Evolutionary conservation across 2,888 invertebrate genomes (phyloP).

Genomic region (Diplolepis rosae): DNA sequence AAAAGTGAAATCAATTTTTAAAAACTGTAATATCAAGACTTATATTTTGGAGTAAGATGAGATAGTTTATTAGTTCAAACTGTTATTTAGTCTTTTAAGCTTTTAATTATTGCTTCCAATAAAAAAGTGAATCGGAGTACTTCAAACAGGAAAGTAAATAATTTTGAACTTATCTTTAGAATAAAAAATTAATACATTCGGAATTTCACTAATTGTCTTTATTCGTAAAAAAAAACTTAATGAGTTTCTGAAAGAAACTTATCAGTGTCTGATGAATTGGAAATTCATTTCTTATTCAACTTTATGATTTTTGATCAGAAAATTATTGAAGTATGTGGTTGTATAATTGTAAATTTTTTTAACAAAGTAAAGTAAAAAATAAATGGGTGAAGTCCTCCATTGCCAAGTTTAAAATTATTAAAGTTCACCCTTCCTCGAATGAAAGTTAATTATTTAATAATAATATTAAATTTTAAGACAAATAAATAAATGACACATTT

Average conservation of each 20-base stretch:
- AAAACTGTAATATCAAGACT: neutral
- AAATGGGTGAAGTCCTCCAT: slow-evolving; percentile 3
- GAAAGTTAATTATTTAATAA: too few relatives aligned
- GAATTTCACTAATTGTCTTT: too few relatives aligned
- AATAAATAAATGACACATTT: neutral
- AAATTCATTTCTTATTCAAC: neutral
- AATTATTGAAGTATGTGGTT: neutral
- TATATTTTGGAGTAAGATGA: neutral
- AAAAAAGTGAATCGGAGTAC: neutral
- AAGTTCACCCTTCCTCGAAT: neutral
- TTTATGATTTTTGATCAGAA: slow-evolving; percentile 8
- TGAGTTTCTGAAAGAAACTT: neutral
- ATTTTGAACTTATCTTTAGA: neutral
- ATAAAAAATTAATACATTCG: too few relatives aligned
- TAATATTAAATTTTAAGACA: neutral
- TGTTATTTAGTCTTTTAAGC: slow-evolving; percentile 30
- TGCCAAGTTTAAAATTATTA: neutral
- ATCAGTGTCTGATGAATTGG: neutral
- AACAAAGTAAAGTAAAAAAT: slow-evolving; percentile 12
- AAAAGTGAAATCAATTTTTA: neutral
- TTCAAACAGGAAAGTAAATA: neutral
- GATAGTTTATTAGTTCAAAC: slow-evolving; percentile 8
- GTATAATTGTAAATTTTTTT: slow-evolving; percentile 18
- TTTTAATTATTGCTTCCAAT: slow-evolving; percentile 9
- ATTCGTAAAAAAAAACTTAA: neutral